phyloP scores from a whole-genome alignment of 2,113 vertebrate genomes.

The Pao palembangensis region DNA sequence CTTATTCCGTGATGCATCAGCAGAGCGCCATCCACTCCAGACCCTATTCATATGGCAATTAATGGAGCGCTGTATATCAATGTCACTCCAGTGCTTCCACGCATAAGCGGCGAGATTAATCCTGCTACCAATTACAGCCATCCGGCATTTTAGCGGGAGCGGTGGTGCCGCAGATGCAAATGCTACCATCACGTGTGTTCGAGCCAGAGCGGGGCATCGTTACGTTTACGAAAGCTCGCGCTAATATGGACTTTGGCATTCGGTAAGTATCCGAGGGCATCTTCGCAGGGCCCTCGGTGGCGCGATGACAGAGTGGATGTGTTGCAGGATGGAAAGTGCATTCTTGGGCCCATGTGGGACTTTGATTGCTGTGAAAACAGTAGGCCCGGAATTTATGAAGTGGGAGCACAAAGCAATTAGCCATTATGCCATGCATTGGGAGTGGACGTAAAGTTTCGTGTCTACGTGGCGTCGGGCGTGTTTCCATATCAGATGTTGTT shows the following conservation, averaged over 20 bases:
- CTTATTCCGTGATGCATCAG: conserved; percentile 71
- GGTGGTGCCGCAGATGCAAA: conserved; percentile 53
- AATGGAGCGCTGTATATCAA: conserved; percentile 79
- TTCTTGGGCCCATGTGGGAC: conserved; percentile 22
- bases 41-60: conserved; percentile 79
- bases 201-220: conserved; percentile 51
- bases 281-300: conserved; percentile 29
- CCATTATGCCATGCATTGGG: conserved; percentile 39
- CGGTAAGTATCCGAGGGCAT: conserved; percentile 35
- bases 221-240: conserved; percentile 44
- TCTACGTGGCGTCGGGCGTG: conserved; percentile 28
- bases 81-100: conserved; percentile 68
- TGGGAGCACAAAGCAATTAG: conserved; percentile 46
- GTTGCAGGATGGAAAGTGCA: conserved; percentile 25
- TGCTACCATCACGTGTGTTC: conserved; percentile 37
- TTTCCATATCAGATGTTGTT: conserved; percentile 51
- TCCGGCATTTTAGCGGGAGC: conserved; percentile 52
- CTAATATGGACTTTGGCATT: conserved; percentile 37
- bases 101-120: conserved; percentile 66
- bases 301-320: conserved; percentile 9
- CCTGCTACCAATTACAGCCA: conserved; percentile 58
- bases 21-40: conserved; percentile 69
- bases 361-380: conserved; percentile 48
- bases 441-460: conserved; percentile 42
- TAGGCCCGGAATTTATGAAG: conserved; percentile 41